Evolutionary conservation across 2,888 invertebrate species (phyloP).

Genomic region (Homarus gammarus): DNA sequence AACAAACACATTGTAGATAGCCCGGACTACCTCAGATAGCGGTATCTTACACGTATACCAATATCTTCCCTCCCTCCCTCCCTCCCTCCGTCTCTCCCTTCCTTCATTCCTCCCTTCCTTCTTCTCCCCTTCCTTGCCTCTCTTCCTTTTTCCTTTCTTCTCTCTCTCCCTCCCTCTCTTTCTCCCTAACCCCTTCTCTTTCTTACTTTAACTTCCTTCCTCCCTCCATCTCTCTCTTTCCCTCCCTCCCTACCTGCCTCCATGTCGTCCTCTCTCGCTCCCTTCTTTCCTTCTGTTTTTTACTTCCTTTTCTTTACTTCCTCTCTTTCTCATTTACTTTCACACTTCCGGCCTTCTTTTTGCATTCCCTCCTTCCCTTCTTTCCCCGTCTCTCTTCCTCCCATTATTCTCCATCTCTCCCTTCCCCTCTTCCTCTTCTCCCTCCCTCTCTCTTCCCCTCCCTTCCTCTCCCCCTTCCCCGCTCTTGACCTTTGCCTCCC

Average conservation of each 20-base stretch:
- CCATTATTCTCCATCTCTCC: neutral
- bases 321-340: neutral
- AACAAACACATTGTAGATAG: neutral
- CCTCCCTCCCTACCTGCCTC: neutral
- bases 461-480: neutral
- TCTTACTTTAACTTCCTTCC: too few relatives aligned
- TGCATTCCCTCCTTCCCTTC: neutral
- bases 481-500: neutral
- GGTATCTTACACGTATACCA: neutral
- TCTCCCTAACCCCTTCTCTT: too few relatives aligned
- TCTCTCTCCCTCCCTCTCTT: neutral
- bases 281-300: neutral
- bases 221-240: too few relatives aligned
- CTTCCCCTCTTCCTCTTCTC: neutral
- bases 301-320: neutral
- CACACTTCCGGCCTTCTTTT: neutral
- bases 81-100: neutral
- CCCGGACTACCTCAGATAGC: neutral
- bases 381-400: neutral
- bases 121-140: neutral
- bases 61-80: neutral
- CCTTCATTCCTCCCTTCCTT: neutral
- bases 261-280: too few relatives aligned
- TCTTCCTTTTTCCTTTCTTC: neutral
- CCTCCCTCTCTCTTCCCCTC: neutral